A percentile compares a stretch with the other conserved stretches of the same genome.
Evolutionary conservation across 2,113 vertebrate species (phyloP).

Genomic region (Alligator sinensis): DNA sequence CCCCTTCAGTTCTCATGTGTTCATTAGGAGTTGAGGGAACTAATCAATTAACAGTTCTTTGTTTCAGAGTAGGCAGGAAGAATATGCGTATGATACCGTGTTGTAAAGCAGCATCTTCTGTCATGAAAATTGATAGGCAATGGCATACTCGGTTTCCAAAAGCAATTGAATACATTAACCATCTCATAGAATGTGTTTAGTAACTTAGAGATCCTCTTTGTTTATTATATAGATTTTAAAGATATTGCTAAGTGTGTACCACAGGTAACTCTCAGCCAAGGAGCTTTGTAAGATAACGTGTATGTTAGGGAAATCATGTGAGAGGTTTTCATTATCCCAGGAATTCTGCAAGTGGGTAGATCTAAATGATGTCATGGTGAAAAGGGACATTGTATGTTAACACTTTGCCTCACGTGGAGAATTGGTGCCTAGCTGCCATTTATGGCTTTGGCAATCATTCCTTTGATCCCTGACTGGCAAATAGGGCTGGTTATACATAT

Average conservation of each 20-base stretch:
- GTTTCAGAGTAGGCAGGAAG: background rate
- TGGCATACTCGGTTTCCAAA: background rate
- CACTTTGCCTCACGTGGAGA: background rate
- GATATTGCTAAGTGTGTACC: background rate
- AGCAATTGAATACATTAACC: background rate
- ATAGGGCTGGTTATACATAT: too few relatives aligned
- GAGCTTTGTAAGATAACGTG: background rate
- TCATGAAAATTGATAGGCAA: background rate
- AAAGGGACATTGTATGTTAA: background rate
- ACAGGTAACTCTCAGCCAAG: background rate
- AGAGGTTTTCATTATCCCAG: background rate
- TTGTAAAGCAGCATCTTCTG: background rate
- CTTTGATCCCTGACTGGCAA: background rate
- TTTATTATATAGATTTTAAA: background rate
- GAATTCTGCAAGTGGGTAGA: background rate
- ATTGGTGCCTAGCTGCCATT: background rate
- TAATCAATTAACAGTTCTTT: background rate
- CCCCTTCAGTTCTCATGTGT: background rate
- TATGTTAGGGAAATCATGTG: background rate
- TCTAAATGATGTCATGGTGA: background rate
- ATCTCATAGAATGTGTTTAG: background rate
- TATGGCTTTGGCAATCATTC: background rate
- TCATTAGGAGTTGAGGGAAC: background rate
- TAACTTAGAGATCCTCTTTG: background rate
- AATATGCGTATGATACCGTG: background rate